Conservation (phyloP, 1,140 invertebrate species). For the Scaptomyza montana region DNA sequence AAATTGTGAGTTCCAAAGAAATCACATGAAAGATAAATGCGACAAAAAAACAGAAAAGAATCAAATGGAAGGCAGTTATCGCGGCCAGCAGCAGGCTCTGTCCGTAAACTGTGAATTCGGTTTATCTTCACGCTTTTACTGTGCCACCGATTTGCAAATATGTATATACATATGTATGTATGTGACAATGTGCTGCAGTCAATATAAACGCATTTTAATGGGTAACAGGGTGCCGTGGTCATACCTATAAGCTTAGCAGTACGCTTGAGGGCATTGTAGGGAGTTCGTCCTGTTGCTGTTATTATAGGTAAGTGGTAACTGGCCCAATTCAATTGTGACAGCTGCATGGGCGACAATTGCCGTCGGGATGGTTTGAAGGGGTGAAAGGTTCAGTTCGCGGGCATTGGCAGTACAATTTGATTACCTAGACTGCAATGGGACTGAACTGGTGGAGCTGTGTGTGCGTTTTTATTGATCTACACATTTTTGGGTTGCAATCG, state of each 20-base stretch:
- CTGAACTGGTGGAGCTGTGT: background rate
- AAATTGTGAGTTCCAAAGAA: constrained; percentile 26
- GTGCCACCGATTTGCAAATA: constrained; percentile 42
- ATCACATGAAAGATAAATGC: constrained; percentile 47
- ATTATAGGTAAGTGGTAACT: constrained; percentile 11
- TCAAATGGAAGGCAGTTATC: constrained; percentile 14
- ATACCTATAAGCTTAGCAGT: background rate
- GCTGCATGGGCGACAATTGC: too few relatives aligned
- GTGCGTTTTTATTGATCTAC: constrained; percentile 39
- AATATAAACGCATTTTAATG: constrained; percentile 29
- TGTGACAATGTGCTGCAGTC: background rate
- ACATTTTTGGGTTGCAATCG: constrained; percentile 5
- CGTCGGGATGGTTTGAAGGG: background rate
- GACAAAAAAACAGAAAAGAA: constrained; percentile 22
- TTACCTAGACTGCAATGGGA: constrained; percentile 38
- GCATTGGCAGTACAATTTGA: constrained; percentile 30
- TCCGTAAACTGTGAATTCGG: constrained; percentile 33
- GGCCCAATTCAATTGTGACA: constrained; percentile 10
- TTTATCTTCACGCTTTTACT: constrained; percentile 12
- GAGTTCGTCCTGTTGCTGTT: constrained; percentile 9
- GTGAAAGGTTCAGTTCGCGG: background rate
- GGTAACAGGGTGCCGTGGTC: constrained; percentile 1
- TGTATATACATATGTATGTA: background rate
- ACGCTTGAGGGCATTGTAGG: too few relatives aligned
- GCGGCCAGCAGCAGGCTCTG: constrained; percentile 12